Evolutionary conservation across 2,888 invertebrate species (phyloP).

Genomic region (Merodon equestris): DNA sequence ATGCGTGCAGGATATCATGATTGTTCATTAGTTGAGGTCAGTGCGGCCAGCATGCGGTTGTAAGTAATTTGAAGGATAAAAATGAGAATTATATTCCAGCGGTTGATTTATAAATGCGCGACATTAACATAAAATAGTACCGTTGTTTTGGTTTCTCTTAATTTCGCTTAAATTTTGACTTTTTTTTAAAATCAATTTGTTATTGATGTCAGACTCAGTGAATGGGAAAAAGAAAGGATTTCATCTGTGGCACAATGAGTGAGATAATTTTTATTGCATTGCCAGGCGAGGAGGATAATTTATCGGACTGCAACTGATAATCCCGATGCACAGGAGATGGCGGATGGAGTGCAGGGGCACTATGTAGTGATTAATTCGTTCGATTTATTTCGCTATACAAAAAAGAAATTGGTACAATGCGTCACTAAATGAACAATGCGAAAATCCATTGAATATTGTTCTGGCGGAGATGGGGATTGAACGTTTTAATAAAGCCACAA

Average conservation of each 20-base stretch:
- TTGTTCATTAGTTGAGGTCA: constrained; percentile 60
- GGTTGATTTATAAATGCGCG: constrained; percentile 17
- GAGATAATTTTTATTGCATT: constrained; percentile 47
- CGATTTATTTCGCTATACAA: constrained; percentile 45
- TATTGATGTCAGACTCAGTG: too few relatives aligned
- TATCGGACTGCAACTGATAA: constrained; percentile 39
- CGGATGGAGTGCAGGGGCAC: too few relatives aligned
- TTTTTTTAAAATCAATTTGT: constrained; percentile 6
- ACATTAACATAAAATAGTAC: neutral
- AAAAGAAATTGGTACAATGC: constrained; percentile 5
- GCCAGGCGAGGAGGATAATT: constrained; percentile 22
- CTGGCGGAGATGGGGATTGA: constrained; percentile 9
- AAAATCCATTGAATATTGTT: constrained; percentile 19
- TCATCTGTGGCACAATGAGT: constrained; percentile 14
- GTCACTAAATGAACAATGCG: neutral
- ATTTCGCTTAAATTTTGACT: neutral
- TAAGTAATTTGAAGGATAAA: constrained; percentile 23
- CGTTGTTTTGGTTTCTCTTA: neutral
- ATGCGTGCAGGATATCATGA: constrained; percentile 12
- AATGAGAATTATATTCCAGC: constrained; percentile 3
- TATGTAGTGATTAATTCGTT: constrained; percentile 52
- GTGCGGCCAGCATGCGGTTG: constrained; percentile 29
- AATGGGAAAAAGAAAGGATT: neutral
- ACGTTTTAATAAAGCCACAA: constrained; percentile 48
- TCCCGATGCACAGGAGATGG: too few relatives aligned